Base-by-base conservation (phyloP, 1,140 invertebrate species). In the Lanistes nyassanus region DNA sequence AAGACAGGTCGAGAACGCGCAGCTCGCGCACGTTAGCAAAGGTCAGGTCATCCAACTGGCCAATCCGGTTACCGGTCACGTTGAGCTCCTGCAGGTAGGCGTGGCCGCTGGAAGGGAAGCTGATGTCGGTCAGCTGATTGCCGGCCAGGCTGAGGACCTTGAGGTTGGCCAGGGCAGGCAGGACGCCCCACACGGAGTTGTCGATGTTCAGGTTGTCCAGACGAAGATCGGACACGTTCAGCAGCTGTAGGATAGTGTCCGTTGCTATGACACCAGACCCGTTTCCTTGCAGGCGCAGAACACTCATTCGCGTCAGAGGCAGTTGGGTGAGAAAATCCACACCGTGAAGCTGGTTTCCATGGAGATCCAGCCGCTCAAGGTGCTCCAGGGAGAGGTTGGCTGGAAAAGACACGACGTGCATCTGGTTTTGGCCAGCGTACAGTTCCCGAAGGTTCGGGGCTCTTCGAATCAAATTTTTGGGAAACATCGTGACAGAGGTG, bases 151-250 rank as follows among this genome's bases (percentile, higher is more conserved):
- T 26, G 29, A 79, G 60, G 11, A 42, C 34, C 21, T 36, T 31
- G 21, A 79, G 62, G 31, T 62, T 60, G 13, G 42, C 37, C 13
- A 74, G 39, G 3, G 23, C 36, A 16, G 56, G 31, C 11, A 79
- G 36, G 23, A 71, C 75, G 34, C 37, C 23, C 71, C 75, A 79
- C 3, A 79, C 29, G 29, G 26, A 37, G 39, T 79, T 71, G 62
- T 69, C 68, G 6, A 79, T 21, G 26, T 67, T 42, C 13, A 74
- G 23, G 47, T 74, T 56, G 19, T 76, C 71, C 42, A 79, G 29
- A 21, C 62, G 37, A 0, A 79, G 60, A 34, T 65, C 6, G 2
- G 66, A 26, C 23, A 79, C 6, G 6, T 72, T 71, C 1, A 34
- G n/a, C 21, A 69, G 23, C 53, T 70, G 29, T n/a, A 26, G 16